Conservation (phyloP, 2,797 vertebrate genomes). For the Picus viridis region DNA sequence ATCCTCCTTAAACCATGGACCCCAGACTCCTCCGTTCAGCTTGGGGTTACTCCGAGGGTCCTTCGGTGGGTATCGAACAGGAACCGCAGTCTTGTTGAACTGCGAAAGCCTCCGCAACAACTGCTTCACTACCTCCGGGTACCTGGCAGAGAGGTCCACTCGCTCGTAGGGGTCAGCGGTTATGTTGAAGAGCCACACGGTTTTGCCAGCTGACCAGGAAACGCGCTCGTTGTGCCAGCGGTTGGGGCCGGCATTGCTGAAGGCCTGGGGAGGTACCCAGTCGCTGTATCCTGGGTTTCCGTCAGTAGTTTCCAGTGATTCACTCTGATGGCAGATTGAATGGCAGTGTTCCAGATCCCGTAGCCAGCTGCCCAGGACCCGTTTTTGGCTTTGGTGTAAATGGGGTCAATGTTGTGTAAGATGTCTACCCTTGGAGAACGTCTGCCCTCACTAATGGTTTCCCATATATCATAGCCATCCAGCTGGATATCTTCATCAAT, state of each 20-base stretch:
- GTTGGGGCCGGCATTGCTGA: slow-evolving; percentile 86
- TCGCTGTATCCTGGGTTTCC: slow-evolving; percentile 91
- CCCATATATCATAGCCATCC: slow-evolving; percentile 96
- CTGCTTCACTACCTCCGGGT: slow-evolving; percentile 91
- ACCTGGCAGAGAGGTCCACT: slow-evolving; percentile 87
- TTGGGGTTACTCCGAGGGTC: slow-evolving; percentile 95
- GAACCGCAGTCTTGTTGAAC: slow-evolving; percentile 92
- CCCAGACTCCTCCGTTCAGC: slow-evolving; percentile 96
- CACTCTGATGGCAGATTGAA: slow-evolving; percentile 92
- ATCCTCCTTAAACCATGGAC: slow-evolving; percentile 92
- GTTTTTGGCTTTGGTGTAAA: slow-evolving; percentile 92
- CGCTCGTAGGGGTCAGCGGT: slow-evolving; percentile 94
- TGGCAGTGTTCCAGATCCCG: slow-evolving; percentile 95
- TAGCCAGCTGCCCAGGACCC: slow-evolving; percentile 94
- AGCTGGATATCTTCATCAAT: slow-evolving; percentile 90
- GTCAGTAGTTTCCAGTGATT: slow-evolving; percentile 97
- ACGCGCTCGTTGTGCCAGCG: slow-evolving; percentile 92
- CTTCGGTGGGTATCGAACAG: slow-evolving; percentile 92
- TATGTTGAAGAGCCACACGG: slow-evolving; percentile 97
- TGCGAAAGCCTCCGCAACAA: slow-evolving; percentile 88
- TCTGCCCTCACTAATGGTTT: slow-evolving; percentile 93
- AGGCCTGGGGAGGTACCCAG: slow-evolving; percentile 97
- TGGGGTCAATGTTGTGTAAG: slow-evolving; percentile 96
- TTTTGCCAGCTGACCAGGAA: slow-evolving; percentile 88
- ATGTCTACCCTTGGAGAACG: slow-evolving; percentile 94